A percentile compares a stretch with the other conserved stretches of the same genome.
Conservation (phyloP, 2,888 invertebrate species). For the Sphaerophoria rueppellii region DNA sequence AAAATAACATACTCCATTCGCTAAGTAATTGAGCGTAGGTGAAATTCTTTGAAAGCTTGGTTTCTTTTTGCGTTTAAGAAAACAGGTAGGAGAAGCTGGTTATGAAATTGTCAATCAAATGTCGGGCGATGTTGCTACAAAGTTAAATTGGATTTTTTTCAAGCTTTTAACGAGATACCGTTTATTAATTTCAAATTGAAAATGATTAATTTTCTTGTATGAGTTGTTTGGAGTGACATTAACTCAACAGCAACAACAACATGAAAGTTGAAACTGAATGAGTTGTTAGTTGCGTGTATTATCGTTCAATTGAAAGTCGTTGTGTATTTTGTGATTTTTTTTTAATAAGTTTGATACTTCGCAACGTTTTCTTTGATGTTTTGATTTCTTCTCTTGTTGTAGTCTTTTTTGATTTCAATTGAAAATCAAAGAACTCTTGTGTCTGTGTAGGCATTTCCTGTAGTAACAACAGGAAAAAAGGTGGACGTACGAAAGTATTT, state of each 20-base stretch:
- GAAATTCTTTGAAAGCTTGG: constrained; percentile 10
- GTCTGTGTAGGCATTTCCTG: no score
- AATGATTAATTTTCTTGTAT: background rate
- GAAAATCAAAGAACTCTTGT: no score
- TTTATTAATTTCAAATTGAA: background rate
- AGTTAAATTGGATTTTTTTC: constrained; percentile 32
- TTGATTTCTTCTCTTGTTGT: no score
- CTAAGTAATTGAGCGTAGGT: constrained; percentile 39
- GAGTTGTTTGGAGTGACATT: background rate
- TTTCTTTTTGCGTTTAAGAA: background rate
- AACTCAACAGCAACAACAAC: no score
- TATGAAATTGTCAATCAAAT: constrained; percentile 32
- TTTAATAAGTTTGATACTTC: background rate
- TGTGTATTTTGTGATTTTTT: background rate
- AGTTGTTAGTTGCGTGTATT: constrained; percentile 1
- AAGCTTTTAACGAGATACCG: background rate
- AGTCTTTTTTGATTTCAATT: no score
- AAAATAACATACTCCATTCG: constrained; percentile 34
- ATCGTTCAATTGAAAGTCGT: background rate
- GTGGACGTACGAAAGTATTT: no score
- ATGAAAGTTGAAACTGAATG: constrained; percentile 5
- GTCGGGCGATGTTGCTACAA: constrained; percentile 19
- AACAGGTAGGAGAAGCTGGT: constrained; percentile 24
- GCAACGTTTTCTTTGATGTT: no score
- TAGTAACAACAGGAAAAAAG: no score